A percentile compares a stretch with the other conserved stretches of the same genome.
phyloP scores from a whole-genome alignment of 2,113 vertebrate genomes.

The Spheniscus mendiculus region DNA sequence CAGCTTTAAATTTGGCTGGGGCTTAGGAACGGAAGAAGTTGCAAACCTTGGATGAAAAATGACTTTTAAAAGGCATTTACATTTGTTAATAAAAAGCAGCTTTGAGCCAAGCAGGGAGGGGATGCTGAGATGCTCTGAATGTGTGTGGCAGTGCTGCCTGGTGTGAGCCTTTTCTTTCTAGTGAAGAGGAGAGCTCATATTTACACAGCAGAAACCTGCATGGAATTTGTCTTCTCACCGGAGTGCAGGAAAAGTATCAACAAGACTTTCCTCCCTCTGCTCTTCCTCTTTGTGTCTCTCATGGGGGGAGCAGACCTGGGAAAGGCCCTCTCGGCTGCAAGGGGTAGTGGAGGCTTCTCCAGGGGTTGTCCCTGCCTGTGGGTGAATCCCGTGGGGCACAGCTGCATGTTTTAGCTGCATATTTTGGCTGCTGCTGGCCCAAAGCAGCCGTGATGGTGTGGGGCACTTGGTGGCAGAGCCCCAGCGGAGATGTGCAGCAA shows the following conservation, averaged over 20 bases:
- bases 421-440: background rate
- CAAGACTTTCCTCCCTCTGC: background rate
- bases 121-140: background rate
- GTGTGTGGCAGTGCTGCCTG: background rate
- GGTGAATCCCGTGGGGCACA: background rate
- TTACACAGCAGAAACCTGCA: background rate
- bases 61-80: slow-evolving; percentile 8
- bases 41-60: slow-evolving; percentile 48
- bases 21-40: slow-evolving; percentile 31
- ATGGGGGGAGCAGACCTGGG: background rate
- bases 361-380: background rate
- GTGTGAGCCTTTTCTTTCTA: background rate
- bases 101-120: background rate
- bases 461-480: background rate
- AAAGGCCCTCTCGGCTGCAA: background rate
- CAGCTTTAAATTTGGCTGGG: slow-evolving; percentile 45
- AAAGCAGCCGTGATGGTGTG: accelerated
- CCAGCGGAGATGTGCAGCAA: background rate
- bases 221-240: background rate
- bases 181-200: background rate
- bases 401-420: background rate
- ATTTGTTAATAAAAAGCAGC: slow-evolving; percentile 48
- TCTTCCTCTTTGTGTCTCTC: background rate
- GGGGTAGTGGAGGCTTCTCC: background rate
- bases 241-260: background rate